Evolutionary conservation across 2,113 vertebrate species (phyloP), one percentile per base, ranked within the genome.

Genomic region (Nycticorax nycticorax): DNA sequence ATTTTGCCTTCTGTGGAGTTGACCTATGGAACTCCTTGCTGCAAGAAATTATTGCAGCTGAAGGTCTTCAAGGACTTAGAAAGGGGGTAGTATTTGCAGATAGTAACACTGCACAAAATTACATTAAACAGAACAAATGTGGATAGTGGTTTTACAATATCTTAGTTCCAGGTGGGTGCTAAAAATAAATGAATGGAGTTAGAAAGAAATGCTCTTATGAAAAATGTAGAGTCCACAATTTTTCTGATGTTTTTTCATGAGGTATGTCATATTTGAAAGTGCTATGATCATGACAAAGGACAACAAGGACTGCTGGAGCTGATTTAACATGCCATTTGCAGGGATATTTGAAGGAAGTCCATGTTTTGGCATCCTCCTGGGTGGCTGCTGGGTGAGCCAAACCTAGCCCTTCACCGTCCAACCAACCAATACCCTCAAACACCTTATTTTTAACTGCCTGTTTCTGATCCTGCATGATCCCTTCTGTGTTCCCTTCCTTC

Each of bases 11-110:
- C 76, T 87, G 52, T 48, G 75, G 68, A 91, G 57, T 0, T 94
- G 80, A 91, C 79, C 86, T 96, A 81, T 92, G 92, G 92, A 96
- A 93, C 93, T 91, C 68, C 88, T 94, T 91, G 83, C 76, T 91
- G 91, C 85, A 93, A 94, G 79, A 92, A 89, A 91, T 92, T 75
- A 80, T 81, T 91, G 56, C 47, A 91, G 72, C 47, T 94, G 74
- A 92, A 91, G 69, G 13, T 77, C 80, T 92, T 93, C 10, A 37
- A 91, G 73, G 74, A 62, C 33, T 73, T 85, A 50, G 35, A 73
- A 91, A 53, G 10, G 8, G 28, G 16, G 5, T 64, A 84, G 23
- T 88, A 81, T 84, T 88, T 84, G 47, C 27, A 71, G 43, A 64
- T 30, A 69, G 62, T 23, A 69, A 82, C 67, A 87, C 8, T 6